A percentile compares a stretch with the other conserved stretches of the same genome.
Evolutionary conservation across 2,797 vertebrate species (phyloP).

Genomic region (Sebastes kiyomatsui): DNA sequence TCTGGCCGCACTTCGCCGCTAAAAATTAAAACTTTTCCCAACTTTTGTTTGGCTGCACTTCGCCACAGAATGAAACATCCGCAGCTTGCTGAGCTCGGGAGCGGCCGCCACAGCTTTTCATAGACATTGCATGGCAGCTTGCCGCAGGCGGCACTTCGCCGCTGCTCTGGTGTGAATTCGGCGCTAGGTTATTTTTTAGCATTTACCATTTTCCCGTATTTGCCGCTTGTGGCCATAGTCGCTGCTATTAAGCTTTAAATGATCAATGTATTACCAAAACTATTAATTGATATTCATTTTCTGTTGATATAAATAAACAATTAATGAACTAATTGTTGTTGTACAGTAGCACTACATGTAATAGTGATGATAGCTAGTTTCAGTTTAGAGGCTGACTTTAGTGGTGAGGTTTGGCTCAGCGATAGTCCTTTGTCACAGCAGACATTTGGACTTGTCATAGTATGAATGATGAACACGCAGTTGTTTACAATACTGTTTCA

Average conservation of each 20-base stretch:
- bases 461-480: neutral
- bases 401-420: neutral
- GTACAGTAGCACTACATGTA: neutral
- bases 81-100: too few species aligned
- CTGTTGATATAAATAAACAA: neutral
- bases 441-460: neutral
- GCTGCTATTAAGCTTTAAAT: neutral
- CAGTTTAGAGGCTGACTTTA: neutral
- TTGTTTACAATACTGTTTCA: slow-evolving; percentile 40
- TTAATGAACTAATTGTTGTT: neutral
- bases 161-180: too few species aligned
- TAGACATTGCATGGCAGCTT: too few species aligned
- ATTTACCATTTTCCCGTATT: neutral
- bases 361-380: neutral
- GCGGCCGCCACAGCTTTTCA: too few species aligned
- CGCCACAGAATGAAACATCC: too few species aligned
- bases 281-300: neutral
- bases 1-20: too few species aligned
- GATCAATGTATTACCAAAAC: neutral
- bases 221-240: neutral
- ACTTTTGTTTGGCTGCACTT: too few species aligned
- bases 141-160: too few species aligned
- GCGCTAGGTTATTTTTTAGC: neutral
- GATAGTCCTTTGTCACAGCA: neutral
- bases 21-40: too few species aligned